phyloP scores from a whole-genome alignment of 2,888 invertebrate genomes.

The Amphipoea oculea region DNA sequence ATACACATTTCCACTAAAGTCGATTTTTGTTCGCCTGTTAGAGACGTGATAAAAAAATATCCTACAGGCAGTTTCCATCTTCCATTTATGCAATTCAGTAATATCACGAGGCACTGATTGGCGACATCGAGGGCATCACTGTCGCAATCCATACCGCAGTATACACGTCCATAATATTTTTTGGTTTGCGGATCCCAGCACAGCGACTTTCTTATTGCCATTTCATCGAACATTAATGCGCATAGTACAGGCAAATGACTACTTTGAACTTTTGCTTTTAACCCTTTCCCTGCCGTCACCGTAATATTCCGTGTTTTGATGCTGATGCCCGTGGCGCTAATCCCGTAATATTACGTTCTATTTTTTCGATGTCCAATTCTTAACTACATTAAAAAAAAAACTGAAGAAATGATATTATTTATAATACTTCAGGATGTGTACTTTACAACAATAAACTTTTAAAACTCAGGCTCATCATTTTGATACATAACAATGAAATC shows the following conservation, averaged over 20 bases:
- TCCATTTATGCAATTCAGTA: conserved; percentile 15
- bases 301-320: no score
- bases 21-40: not conserved
- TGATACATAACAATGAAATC: no score
- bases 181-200: conserved; percentile 8
- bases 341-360: no score
- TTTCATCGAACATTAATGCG: conserved; percentile 22
- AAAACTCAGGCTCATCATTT: no score
- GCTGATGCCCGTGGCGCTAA: no score
- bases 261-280: conserved; percentile 15
- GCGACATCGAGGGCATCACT: conserved; percentile 16
- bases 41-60: conserved; percentile 10
- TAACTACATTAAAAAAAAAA: no score
- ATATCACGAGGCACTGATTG: conserved; percentile 6
- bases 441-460: no score
- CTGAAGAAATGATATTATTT: no score
- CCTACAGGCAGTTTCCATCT: conserved; percentile 15
- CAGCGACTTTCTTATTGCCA: conserved; percentile 22
- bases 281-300: no score
- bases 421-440: no score
- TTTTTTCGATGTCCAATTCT: no score
- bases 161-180: conserved; percentile 8
- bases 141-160: conserved; percentile 1
- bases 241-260: conserved; percentile 7
- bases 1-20: not conserved